phyloP scores from a whole-genome alignment of 2,888 invertebrate species.

The Ametastegia equiseti region DNA sequence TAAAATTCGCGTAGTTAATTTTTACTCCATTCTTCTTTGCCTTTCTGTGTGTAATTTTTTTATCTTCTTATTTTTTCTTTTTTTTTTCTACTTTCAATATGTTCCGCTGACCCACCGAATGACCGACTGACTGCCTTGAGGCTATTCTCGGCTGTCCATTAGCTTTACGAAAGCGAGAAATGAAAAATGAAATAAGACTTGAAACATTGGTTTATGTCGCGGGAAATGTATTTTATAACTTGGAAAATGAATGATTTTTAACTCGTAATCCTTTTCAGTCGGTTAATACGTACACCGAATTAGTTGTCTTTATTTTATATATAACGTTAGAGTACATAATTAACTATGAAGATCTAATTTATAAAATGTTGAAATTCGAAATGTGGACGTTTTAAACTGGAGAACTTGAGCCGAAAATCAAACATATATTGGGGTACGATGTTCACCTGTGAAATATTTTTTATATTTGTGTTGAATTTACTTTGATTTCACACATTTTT shows the following conservation, averaged over 20 bases:
- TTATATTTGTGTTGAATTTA: not conserved
- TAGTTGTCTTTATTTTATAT: not conserved
- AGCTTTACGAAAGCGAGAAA: constrained; percentile 57
- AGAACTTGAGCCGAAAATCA: not conserved
- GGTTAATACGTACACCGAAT: not conserved
- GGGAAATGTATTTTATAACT: constrained; percentile 57
- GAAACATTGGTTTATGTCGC: constrained; percentile 65
- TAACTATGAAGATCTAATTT: no score
- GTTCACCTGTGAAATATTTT: not conserved
- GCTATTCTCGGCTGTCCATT: constrained; percentile 69
- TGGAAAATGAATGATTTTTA: constrained; percentile 66
- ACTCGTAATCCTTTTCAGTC: constrained; percentile 49
- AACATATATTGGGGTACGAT: not conserved
- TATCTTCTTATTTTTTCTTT: no score
- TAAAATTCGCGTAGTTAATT: no score
- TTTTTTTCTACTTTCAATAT: not conserved
- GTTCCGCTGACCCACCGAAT: constrained; percentile 5
- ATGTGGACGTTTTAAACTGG: no score
- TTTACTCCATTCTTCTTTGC: no score
- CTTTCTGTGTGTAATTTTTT: no score
- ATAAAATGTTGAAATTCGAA: not conserved
- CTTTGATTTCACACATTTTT: not conserved
- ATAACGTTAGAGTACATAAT: no score
- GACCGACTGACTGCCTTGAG: constrained; percentile 66
- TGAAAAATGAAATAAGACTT: constrained; percentile 62